Conservation (phyloP, 2,113 vertebrate genomes). For the Rostratula benghalensis region DNA sequence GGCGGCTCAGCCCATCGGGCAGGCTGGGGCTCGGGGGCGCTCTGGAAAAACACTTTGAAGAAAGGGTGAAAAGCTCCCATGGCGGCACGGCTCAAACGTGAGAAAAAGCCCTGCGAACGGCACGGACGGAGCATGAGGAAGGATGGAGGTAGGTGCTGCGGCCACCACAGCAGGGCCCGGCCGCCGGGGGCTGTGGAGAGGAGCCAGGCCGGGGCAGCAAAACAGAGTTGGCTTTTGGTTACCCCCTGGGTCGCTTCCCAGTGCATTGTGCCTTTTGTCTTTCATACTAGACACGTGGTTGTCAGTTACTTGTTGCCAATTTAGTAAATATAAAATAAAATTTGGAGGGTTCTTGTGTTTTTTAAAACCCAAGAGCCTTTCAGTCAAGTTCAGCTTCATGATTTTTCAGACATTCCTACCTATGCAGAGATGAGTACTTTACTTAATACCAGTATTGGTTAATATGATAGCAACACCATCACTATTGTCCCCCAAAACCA, state of each 20-base stretch:
- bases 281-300: neutral
- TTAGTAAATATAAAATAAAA: neutral
- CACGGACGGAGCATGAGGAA: neutral
- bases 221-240: accelerated
- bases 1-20: neutral
- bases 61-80: neutral
- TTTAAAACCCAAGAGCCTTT: neutral
- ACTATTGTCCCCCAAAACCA: neutral
- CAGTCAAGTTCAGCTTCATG: neutral
- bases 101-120: accelerated
- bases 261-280: neutral
- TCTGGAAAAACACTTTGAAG: accelerated
- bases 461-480: neutral
- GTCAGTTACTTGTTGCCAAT: neutral
- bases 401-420: accelerated
- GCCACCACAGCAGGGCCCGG: too few relatives aligned
- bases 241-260: accelerated
- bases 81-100: neutral
- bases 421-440: neutral
- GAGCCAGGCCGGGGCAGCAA: accelerated
- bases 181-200: accelerated
- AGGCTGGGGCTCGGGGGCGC: too few relatives aligned
- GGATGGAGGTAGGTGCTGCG: neutral
- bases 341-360: neutral
- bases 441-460: neutral